Base-by-base conservation (phyloP, 2,888 invertebrate genomes). In the Xestia sexstrigata region DNA sequence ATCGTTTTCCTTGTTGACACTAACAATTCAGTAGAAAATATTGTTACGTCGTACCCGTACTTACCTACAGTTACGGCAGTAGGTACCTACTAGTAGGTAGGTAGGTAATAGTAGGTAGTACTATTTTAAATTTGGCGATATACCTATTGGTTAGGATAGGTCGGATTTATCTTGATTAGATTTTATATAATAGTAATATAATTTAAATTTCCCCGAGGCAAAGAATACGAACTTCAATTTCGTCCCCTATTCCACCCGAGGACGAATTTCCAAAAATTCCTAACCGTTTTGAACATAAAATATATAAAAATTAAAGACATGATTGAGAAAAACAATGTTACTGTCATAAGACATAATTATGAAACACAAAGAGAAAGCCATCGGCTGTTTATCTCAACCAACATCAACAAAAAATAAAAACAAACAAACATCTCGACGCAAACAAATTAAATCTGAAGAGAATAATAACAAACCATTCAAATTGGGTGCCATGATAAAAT, bases 391-490 rank as follows among this genome's bases (percentile, higher is more conserved):
- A 45, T 15, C 23, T 13, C 30, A 45, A 30, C 9, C 35, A 63
- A 30, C 60, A 15, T 11, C 17, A 63, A n/a, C 1, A 47, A 15
- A 39, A 47, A 47, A 49, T 23, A 47, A 47, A 74, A 66, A 47
- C 17, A 69, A 65, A 79, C n/a, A 71, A 78, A 60, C 20, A 72
- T 42, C 20, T 4, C 11, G 0, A 73, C 20, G 1, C 66, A 66
- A 70, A 78, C 55, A 78, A 69, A 66, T 13, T 0, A 78, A 55
- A 26, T 11, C 7, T 7, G 6, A 58, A 42, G 17, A 60, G 1
- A 62, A 39, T n/a, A 35, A 35, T 39, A 20, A 63, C 15, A 67
- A 30, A 49, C 23, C 13, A 67, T 23, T 39, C 52, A 45, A 79
- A 65, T 60, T 66, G 39, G 39, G 23, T 52, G 39, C 45, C 49